Conservation (phyloP, 2,888 invertebrate species). For the Phengaris arion region DNA sequence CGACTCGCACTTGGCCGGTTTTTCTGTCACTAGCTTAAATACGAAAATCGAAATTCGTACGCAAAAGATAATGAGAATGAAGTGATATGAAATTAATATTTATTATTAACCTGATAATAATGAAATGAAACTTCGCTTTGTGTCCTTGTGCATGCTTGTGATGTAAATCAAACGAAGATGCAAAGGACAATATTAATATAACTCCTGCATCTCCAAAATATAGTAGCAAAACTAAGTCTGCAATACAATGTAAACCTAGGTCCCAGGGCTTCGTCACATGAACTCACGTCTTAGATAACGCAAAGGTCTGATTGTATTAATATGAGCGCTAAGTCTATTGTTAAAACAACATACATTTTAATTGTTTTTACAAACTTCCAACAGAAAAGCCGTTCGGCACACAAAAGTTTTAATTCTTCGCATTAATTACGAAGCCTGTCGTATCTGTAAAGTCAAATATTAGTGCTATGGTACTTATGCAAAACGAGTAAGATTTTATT, state of each 20-base stretch:
- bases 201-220: not conserved
- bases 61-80: too few species aligned
- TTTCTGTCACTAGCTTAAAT: too few species aligned
- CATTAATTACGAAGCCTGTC: slow-evolving; percentile 66
- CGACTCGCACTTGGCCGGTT: too few species aligned
- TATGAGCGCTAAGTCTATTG: slow-evolving; percentile 11
- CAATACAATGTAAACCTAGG: not conserved
- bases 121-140: too few species aligned
- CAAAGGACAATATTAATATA: not conserved
- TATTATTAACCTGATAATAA: too few species aligned
- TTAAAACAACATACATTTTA: slow-evolving; percentile 24
- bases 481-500: slow-evolving; percentile 75
- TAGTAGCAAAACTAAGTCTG: not conserved
- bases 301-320: slow-evolving; percentile 9
- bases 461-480: slow-evolving; percentile 67
- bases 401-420: slow-evolving; percentile 69
- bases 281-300: slow-evolving; percentile 5
- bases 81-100: too few species aligned
- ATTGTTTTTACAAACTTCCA: slow-evolving; percentile 35
- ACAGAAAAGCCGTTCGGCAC: slow-evolving; percentile 43
- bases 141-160: too few species aligned
- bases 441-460: slow-evolving; percentile 64
- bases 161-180: not conserved
- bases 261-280: not conserved
- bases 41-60: too few species aligned